phyloP scores from a whole-genome alignment of 2,888 invertebrate species.

The Drosophila sordidula region DNA sequence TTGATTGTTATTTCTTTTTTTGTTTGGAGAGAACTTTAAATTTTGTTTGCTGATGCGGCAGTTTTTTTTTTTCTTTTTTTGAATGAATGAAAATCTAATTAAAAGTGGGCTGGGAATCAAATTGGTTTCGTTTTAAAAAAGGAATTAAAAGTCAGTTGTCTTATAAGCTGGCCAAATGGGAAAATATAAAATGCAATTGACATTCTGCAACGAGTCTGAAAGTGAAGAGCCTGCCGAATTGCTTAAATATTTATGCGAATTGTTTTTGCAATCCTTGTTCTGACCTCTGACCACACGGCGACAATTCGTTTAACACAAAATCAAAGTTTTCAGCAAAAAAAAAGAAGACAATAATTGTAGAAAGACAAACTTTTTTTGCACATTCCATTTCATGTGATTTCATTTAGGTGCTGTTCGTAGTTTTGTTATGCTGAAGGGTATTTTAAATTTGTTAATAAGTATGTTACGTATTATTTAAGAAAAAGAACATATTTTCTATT shows the following conservation, averaged over 20 bases:
- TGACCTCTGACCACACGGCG: neutral
- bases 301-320: slow-evolving; percentile 28
- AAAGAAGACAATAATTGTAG: neutral
- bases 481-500: too few relatives aligned
- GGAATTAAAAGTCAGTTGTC: neutral
- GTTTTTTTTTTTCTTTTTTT: slow-evolving; percentile 21
- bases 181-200: slow-evolving; percentile 10
- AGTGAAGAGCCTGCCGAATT: slow-evolving; percentile 20
- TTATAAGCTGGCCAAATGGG: neutral
- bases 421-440: neutral
- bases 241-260: slow-evolving; percentile 48
- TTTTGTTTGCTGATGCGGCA: slow-evolving; percentile 56
- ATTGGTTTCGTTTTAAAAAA: slow-evolving; percentile 5
- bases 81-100: slow-evolving; percentile 41
- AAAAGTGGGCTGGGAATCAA: slow-evolving; percentile 33
- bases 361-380: slow-evolving; percentile 54
- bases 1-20: slow-evolving; percentile 48
- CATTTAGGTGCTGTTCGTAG: too few relatives aligned
- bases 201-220: neutral
- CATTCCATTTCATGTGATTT: slow-evolving; percentile 25
- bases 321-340: slow-evolving; percentile 7
- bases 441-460: neutral
- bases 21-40: slow-evolving; percentile 11
- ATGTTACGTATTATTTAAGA: neutral
- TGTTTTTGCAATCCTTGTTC: slow-evolving; percentile 15